These are phyloP conservation scores for Sebastes nivosus DNA, from an alignment of 2,797 vertebrate genomes.

Conservation along the genomic window DNA sequence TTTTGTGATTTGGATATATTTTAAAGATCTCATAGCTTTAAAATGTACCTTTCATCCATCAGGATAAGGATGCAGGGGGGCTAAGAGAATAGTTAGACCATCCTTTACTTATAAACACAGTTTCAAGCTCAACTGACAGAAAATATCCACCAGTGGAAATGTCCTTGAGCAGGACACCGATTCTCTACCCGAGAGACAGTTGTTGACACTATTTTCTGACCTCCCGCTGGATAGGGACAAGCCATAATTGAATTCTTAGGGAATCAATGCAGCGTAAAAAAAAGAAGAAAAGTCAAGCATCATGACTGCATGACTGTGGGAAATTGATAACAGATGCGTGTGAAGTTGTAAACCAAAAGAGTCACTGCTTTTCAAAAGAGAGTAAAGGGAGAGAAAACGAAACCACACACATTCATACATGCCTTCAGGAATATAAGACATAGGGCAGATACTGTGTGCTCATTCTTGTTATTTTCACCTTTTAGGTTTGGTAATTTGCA, in stretches of 20 bases:
- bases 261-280: slow-evolving; percentile 25
- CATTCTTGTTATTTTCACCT: not conserved
- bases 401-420: not conserved
- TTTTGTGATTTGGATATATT: not conserved
- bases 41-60: not conserved
- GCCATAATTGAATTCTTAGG: slow-evolving; percentile 36
- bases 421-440: not conserved
- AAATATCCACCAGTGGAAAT: slow-evolving; percentile 10
- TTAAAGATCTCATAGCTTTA: not conserved
- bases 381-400: not conserved
- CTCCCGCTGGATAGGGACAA: slow-evolving; percentile 11
- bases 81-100: not conserved
- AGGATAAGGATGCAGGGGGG: not conserved
- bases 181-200: slow-evolving; percentile 16
- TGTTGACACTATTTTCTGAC: slow-evolving; percentile 32
- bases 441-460: not conserved
- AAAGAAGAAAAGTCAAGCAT: slow-evolving; percentile 9
- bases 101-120: not conserved
- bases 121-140: slow-evolving; percentile 14
- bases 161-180: slow-evolving; percentile 35
- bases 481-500: not conserved
- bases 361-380: not conserved
- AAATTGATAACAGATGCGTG: slow-evolving; percentile 27
- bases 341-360: slow-evolving; percentile 3
- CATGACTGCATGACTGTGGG: slow-evolving; percentile 4